Percentiles rank a stretch among this genome's conserved stretches.
phyloP scores from a whole-genome alignment of 2,797 vertebrate genomes.

The Girardinus metallicus region DNA sequence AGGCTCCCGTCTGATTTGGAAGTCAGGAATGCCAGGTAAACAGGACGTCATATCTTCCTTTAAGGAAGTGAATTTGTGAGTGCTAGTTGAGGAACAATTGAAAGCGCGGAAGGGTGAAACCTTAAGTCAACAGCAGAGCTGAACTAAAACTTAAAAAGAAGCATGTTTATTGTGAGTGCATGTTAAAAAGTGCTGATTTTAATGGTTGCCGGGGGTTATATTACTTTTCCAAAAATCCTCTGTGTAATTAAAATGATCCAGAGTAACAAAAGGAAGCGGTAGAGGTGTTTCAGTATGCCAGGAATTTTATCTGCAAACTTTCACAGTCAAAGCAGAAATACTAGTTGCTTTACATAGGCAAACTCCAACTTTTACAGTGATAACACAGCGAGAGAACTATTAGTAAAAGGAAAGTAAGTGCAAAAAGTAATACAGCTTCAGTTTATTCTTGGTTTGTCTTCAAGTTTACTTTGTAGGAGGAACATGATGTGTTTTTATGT shows the following conservation, averaged over 20 bases:
- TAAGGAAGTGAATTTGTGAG: constrained; percentile 68
- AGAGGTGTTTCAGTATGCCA: not conserved
- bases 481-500: not conserved
- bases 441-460: not conserved
- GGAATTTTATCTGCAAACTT: constrained; percentile 13
- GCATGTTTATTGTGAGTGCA: not conserved
- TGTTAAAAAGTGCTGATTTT: not conserved
- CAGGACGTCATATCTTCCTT: constrained; percentile 63
- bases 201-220: not conserved
- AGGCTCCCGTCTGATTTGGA: constrained; percentile 29
- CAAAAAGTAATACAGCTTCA: not conserved
- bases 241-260: not conserved
- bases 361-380: not conserved
- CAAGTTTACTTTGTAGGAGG: not conserved
- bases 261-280: constrained; percentile 1
- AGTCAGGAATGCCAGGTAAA: constrained; percentile 70
- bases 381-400: not conserved
- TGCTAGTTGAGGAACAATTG: constrained; percentile 74
- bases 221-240: not conserved
- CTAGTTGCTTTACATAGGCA: constrained; percentile 24
- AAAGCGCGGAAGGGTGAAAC: constrained; percentile 76
- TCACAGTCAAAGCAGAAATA: constrained; percentile 30
- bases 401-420: not conserved
- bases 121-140: constrained; percentile 49
- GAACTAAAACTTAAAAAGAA: constrained; percentile 20